These are phyloP conservation scores for Dione juno DNA, from an alignment of 2,888 invertebrate genomes.

Conservation along the genomic window DNA sequence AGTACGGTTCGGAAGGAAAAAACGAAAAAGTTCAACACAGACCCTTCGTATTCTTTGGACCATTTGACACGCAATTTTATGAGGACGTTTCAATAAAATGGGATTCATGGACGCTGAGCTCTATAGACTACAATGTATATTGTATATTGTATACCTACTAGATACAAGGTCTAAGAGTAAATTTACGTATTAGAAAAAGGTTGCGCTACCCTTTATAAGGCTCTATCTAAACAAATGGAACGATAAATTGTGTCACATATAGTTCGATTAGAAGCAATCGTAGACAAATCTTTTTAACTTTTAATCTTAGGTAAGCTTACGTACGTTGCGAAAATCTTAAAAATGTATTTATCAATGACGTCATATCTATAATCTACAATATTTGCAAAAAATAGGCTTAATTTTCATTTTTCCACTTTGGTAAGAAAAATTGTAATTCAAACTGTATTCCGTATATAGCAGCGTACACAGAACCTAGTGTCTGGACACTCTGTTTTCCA, in stretches of 20 bases:
- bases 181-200: constrained; percentile 20
- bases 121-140: constrained; percentile 37
- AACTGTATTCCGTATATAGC: too few species aligned
- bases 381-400: too few species aligned
- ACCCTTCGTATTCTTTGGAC: constrained; percentile 58
- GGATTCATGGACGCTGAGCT: constrained; percentile 58
- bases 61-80: constrained; percentile 70
- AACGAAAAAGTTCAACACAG: constrained; percentile 45
- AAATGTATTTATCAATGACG: too few species aligned
- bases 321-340: too few species aligned
- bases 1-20: constrained; percentile 54
- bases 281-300: background rate
- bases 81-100: constrained; percentile 63
- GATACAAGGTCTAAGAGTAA: constrained; percentile 5
- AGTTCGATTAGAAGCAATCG: background rate
- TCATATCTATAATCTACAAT: too few species aligned
- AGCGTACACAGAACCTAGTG: too few species aligned
- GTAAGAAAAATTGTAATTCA: too few species aligned
- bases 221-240: background rate
- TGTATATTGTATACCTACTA: background rate
- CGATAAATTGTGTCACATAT: background rate
- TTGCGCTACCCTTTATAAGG: background rate
- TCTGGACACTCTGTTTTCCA: too few species aligned
- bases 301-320: too few species aligned
- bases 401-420: too few species aligned